Evolutionary conservation across 2,113 vertebrate genomes (phyloP).

Genomic region (Rhea americana): DNA sequence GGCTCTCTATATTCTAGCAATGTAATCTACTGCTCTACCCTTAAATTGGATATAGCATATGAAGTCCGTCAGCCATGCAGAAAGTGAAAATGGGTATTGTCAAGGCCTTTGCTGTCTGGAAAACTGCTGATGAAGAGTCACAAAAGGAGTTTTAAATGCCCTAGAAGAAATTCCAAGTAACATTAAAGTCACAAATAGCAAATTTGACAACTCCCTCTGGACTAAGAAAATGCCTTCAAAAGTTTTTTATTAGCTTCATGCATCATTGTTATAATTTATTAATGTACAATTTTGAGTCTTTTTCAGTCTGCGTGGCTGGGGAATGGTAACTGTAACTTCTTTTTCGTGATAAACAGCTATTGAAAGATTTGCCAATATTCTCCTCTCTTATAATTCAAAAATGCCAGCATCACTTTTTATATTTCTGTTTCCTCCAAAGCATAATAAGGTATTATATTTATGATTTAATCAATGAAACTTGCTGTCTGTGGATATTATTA

Average conservation of each 20-base stretch:
- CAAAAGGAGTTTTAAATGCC: constrained; percentile 66
- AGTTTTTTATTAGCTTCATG: constrained; percentile 70
- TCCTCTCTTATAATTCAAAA: constrained; percentile 60
- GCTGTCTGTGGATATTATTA: constrained; percentile 33
- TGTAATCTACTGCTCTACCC: constrained; percentile 66
- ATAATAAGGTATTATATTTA: constrained; percentile 48
- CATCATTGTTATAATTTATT: constrained; percentile 72
- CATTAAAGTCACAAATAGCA: constrained; percentile 62
- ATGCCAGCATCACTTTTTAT: constrained; percentile 40
- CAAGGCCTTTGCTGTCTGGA: constrained; percentile 51
- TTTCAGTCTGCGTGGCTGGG: constrained; percentile 41
- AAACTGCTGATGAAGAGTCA: constrained; percentile 67
- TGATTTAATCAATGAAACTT: constrained; percentile 36
- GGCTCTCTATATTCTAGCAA: constrained; percentile 60
- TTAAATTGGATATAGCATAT: constrained; percentile 73
- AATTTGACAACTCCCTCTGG: constrained; percentile 55
- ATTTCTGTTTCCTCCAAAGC: constrained; percentile 53
- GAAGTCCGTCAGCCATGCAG: constrained; percentile 72
- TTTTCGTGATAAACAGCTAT: constrained; percentile 71
- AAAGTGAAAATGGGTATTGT: constrained; percentile 69
- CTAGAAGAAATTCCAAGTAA: constrained; percentile 66
- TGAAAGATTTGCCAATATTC: constrained; percentile 60
- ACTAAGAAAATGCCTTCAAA: constrained; percentile 51
- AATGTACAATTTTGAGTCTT: constrained; percentile 62
- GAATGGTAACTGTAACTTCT: constrained; percentile 63